Percentiles rank a stretch among this genome's conserved stretches.
These are phyloP conservation scores for Sinonovacula constricta DNA, from an alignment of 1,140 invertebrate genomes.

Conservation along the genomic window DNA sequence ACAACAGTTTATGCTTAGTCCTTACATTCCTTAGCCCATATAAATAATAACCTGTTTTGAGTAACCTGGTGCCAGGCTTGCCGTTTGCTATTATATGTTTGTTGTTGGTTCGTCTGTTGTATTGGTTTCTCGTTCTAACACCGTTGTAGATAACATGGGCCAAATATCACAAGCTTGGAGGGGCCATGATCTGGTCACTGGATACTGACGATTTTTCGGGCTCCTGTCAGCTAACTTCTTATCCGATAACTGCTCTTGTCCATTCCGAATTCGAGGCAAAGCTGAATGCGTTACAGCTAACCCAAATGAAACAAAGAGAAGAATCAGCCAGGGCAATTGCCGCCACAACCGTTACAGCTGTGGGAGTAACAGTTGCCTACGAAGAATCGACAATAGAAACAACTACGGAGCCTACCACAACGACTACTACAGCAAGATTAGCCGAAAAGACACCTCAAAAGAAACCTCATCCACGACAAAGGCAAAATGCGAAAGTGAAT, in stretches of 20 bases:
- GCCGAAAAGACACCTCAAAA: no score
- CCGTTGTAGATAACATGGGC: conserved; percentile 41
- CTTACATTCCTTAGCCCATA: no score
- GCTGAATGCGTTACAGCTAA: background rate
- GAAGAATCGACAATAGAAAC: background rate
- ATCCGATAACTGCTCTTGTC: background rate
- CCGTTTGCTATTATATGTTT: no score
- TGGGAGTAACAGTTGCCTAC: background rate
- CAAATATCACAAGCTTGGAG: conserved; percentile 27
- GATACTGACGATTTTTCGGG: conserved; percentile 39
- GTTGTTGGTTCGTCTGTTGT: no score
- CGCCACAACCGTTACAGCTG: background rate
- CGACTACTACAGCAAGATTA: background rate
- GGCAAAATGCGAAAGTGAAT: background rate
- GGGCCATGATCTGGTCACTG: conserved; percentile 37
- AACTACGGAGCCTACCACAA: background rate
- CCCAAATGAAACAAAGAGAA: background rate
- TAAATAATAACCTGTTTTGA: no score
- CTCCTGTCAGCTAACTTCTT: background rate
- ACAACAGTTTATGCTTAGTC: no score
- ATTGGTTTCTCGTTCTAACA: no score
- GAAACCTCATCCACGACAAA: background rate
- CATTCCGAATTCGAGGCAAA: background rate
- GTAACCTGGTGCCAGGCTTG: no score
- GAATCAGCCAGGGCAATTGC: background rate